Percentiles rank a stretch among this genome's conserved stretches.
phyloP scores from a whole-genome alignment of 2,797 vertebrate genomes.

The Smutsia temminckii region DNA sequence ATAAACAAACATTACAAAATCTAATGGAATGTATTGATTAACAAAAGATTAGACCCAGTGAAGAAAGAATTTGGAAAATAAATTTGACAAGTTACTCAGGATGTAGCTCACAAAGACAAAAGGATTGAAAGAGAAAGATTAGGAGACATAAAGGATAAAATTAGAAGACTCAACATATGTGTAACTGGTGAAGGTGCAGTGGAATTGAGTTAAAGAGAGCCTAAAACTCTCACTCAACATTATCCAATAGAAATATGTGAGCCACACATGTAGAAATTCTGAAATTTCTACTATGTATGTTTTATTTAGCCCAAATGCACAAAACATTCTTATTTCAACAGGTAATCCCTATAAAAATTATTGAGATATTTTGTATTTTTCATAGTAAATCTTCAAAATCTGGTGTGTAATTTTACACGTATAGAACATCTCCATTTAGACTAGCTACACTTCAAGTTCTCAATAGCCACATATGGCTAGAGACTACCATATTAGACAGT shows the following conservation, averaged over 20 bases:
- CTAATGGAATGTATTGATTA: background rate
- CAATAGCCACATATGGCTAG: background rate
- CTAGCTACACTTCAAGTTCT: background rate
- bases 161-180: background rate
- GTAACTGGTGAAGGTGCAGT: background rate
- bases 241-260: background rate
- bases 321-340: background rate
- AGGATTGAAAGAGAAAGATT: background rate
- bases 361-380: background rate
- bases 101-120: background rate
- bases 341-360: background rate
- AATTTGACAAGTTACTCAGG: background rate
- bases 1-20: background rate
- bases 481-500: background rate
- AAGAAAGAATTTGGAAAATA: conserved; percentile 33
- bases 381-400: background rate
- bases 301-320: background rate
- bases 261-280: background rate
- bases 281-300: background rate
- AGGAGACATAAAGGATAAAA: conserved; percentile 23
- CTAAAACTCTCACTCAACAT: background rate
- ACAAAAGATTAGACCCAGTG: background rate
- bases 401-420: background rate
- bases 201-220: conserved; percentile 5
- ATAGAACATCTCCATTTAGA: background rate